Percentiles rank a stretch among this genome's conserved stretches.
Evolutionary conservation across 1,140 invertebrate genomes (phyloP).

Genomic region (Ridgeia piscesae): DNA sequence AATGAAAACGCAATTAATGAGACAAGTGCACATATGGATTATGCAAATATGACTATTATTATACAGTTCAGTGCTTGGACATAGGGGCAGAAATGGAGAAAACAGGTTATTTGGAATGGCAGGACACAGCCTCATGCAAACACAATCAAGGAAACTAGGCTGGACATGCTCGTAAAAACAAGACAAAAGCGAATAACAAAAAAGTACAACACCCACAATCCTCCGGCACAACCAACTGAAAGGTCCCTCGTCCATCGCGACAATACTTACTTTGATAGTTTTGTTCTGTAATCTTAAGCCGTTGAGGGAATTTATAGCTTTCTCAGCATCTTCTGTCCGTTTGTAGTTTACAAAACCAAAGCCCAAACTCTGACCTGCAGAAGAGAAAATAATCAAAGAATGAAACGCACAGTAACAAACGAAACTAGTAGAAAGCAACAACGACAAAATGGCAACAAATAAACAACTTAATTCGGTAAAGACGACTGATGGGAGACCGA

Average conservation of each 20-base stretch:
- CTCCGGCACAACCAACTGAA: neutral
- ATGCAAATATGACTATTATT: neutral
- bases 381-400: slow-evolving; percentile 17
- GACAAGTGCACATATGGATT: neutral
- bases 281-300: slow-evolving; percentile 99
- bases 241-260: neutral
- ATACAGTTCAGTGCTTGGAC: neutral
- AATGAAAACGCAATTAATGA: neutral
- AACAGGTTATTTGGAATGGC: neutral
- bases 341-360: slow-evolving; percentile 91
- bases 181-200: neutral
- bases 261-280: slow-evolving; percentile 86
- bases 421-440: slow-evolving; percentile 2
- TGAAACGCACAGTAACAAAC: slow-evolving; percentile 10
- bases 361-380: slow-evolving; percentile 92
- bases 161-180: neutral
- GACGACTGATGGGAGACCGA: neutral
- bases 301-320: slow-evolving; percentile 97
- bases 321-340: slow-evolving; percentile 96
- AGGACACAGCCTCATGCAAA: neutral
- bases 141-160: no score
- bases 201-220: neutral
- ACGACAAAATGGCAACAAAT: neutral
- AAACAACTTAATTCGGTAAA: neutral
- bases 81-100: neutral